A percentile compares a stretch with the other conserved stretches of the same genome.
phyloP scores from a whole-genome alignment of 2,797 vertebrate species.

The Acipenser ruthenus region DNA sequence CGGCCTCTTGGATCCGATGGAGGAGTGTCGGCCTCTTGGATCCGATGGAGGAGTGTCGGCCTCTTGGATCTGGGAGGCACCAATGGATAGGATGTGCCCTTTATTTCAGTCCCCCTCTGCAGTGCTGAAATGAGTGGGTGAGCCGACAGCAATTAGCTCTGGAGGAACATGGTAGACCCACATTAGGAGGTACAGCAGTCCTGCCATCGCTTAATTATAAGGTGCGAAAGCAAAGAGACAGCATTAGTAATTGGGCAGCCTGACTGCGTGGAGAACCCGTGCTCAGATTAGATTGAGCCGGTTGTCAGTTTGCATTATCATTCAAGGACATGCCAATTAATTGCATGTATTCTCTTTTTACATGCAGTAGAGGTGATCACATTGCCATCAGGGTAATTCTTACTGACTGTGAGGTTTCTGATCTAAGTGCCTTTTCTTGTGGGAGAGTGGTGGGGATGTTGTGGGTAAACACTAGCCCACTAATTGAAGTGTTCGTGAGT shows the following conservation, averaged over 20 bases:
- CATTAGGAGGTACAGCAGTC: background rate
- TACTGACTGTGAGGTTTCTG: background rate
- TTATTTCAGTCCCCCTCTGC: conserved; percentile 23
- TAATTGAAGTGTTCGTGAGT: too few species aligned
- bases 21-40: too few species aligned
- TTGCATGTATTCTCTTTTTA: conserved; percentile 18
- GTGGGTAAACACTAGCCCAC: too few species aligned
- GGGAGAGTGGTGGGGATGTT: too few species aligned
- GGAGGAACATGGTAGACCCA: background rate
- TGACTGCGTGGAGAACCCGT: background rate
- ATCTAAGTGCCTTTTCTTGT: background rate
- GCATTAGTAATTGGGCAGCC: conserved; percentile 32
- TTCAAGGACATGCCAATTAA: conserved; percentile 22
- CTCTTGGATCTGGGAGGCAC: conserved; percentile 31
- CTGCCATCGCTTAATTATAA: conserved; percentile 17
- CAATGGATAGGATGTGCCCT: conserved; percentile 40
- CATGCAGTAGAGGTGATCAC: conserved; percentile 11
- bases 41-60: conserved; percentile 1
- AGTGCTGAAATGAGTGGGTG: conserved; percentile 33
- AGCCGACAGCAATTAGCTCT: conserved; percentile 27
- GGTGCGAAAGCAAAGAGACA: conserved; percentile 36
- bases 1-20: too few species aligned
- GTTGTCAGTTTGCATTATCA: conserved; percentile 31
- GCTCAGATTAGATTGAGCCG: conserved; percentile 16
- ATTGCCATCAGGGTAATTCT: conserved; percentile 14